These are phyloP conservation scores for Trypoxylus dichotomus DNA, from an alignment of 1,140 invertebrate species.

Conservation along the genomic window DNA sequence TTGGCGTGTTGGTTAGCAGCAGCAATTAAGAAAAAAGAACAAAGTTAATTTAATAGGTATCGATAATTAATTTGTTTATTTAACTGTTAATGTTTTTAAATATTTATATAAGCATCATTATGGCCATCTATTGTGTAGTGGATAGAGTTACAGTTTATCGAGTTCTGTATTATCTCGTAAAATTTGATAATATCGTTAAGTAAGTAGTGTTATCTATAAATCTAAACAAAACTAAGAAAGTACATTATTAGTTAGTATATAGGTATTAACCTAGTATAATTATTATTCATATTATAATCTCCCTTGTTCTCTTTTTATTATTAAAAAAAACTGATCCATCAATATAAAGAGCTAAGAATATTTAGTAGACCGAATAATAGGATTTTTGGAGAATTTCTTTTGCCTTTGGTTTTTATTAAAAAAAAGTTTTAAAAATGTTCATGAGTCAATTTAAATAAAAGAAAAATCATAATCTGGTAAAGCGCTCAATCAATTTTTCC, in stretches of 20 bases:
- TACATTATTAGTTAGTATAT: not conserved
- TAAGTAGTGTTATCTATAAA: not conserved
- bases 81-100: not conserved
- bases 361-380: too few relatives aligned
- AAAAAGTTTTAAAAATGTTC: too few relatives aligned
- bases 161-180: not conserved
- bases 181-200: not conserved
- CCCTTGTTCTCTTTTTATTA: too few relatives aligned
- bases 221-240: not conserved
- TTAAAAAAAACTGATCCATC: too few relatives aligned
- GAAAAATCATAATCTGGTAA: too few relatives aligned
- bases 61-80: not conserved
- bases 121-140: not conserved
- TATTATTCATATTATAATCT: too few relatives aligned
- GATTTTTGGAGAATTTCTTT: too few relatives aligned
- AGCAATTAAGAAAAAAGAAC: slow-evolving; percentile 55
- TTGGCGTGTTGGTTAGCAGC: slow-evolving; percentile 62
- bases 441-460: too few relatives aligned
- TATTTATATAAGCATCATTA: not conserved
- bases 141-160: not conserved
- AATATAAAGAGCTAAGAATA: too few relatives aligned
- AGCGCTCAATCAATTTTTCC: too few relatives aligned
- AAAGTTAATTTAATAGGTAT: not conserved
- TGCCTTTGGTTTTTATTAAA: too few relatives aligned
- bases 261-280: too few relatives aligned